phyloP scores from a whole-genome alignment of 2,888 invertebrate genomes.

The Oscheius myriophilus region DNA sequence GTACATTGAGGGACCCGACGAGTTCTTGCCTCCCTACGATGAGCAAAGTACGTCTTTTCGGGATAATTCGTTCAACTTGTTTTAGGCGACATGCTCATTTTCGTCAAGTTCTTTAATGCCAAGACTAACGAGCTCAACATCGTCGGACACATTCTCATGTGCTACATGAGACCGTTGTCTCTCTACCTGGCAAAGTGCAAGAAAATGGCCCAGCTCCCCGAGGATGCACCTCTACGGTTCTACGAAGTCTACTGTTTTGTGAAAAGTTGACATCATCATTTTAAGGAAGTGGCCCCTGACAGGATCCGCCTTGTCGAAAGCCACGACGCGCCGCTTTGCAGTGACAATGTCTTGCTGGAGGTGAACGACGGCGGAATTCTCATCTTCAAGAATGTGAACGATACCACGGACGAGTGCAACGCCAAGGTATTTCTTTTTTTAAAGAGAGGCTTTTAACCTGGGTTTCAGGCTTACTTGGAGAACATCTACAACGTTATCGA shows the following conservation, averaged over 20 bases:
- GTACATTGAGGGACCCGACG: slow-evolving; percentile 37
- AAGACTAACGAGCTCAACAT: slow-evolving; percentile 90
- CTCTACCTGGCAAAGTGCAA: slow-evolving; percentile 71
- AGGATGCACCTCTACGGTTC: slow-evolving; percentile 81
- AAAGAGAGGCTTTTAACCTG: too few relatives aligned
- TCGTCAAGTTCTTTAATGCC: slow-evolving; percentile 94
- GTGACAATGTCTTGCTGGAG: slow-evolving; percentile 70
- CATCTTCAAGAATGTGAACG: slow-evolving; percentile 86
- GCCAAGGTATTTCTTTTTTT: too few relatives aligned
- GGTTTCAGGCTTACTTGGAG: slow-evolving; percentile 12
- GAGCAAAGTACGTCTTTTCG: slow-evolving; percentile 79
- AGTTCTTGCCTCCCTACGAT: slow-evolving; percentile 83
- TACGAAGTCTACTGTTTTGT: slow-evolving; percentile 58
- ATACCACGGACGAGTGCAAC: slow-evolving; percentile 32
- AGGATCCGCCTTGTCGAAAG: slow-evolving; percentile 72
- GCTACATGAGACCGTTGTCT: slow-evolving; percentile 84
- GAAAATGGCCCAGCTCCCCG: slow-evolving; percentile 76
- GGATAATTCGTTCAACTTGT: not conserved
- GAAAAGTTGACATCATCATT: not conserved
- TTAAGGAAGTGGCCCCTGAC: slow-evolving; percentile 83
- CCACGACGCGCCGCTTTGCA: slow-evolving; percentile 74
- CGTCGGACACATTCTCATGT: slow-evolving; percentile 91
- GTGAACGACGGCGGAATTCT: slow-evolving; percentile 97
- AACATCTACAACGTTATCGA: slow-evolving; percentile 77
- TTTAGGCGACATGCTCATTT: slow-evolving; percentile 83